Evolutionary conservation across 1,140 invertebrate species (phyloP).

Genomic region (Elymnias hypermnestra): DNA sequence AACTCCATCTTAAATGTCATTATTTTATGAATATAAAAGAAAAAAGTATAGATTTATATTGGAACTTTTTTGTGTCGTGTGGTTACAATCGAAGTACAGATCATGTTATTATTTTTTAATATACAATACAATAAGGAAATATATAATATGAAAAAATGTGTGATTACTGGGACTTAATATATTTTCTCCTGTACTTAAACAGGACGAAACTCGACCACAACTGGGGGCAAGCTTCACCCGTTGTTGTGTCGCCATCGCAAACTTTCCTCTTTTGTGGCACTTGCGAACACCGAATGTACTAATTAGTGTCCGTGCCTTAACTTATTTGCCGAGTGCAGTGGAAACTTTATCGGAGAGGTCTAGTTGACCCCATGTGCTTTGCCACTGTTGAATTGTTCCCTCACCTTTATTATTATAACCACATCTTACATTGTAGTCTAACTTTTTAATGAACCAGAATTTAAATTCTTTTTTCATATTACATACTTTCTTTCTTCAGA

Average conservation of each 20-base stretch:
- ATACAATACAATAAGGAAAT: no score
- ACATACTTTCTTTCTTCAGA: no score
- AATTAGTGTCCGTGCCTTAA: slow-evolving; percentile 50
- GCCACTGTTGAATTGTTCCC: slow-evolving; percentile 38
- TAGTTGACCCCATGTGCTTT: slow-evolving; percentile 36
- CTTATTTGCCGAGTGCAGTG: slow-evolving; percentile 58
- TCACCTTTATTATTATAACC: slow-evolving; percentile 22
- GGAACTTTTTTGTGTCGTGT: no score
- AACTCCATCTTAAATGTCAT: no score
- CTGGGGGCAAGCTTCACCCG: slow-evolving; percentile 36
- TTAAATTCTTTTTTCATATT: no score
- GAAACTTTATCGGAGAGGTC: slow-evolving; percentile 44
- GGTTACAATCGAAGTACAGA: no score
- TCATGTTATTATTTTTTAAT: no score
- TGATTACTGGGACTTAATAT: no score
- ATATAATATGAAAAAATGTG: no score
- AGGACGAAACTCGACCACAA: slow-evolving; percentile 21
- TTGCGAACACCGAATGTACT: slow-evolving; percentile 46
- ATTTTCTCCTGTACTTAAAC: slow-evolving; percentile 6
- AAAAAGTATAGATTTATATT: no score
- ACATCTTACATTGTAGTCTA: not conserved
- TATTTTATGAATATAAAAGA: no score
- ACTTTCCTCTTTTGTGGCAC: slow-evolving; percentile 46
- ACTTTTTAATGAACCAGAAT: no score
- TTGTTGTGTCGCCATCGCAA: slow-evolving; percentile 51